Evolutionary conservation across 2,888 invertebrate genomes (phyloP).

Genomic region (Netelia fuscicornis): DNA sequence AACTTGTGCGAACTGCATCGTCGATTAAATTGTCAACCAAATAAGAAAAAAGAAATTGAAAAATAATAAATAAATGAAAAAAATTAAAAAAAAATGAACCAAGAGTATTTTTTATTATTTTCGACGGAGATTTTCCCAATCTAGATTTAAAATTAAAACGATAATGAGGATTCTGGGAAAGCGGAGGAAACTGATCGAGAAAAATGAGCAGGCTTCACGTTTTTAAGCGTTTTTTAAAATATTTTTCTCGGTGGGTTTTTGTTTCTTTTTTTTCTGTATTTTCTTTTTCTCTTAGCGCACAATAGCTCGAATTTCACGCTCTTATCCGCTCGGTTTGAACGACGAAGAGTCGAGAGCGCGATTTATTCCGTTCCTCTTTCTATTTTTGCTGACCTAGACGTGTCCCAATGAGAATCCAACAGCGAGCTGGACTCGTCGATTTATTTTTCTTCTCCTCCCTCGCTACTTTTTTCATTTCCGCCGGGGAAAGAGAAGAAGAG

Average conservation of each 20-base stretch:
- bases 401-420: neutral
- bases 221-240: neutral
- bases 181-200: no score
- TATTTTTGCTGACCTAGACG: slow-evolving; percentile 23
- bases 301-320: slow-evolving; percentile 38
- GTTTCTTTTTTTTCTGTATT: neutral
- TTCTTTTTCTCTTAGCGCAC: neutral
- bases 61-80: slow-evolving; percentile 8
- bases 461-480: neutral
- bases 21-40: slow-evolving; percentile 63
- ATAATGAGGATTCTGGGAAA: neutral
- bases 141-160: neutral
- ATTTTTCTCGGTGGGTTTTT: neutral
- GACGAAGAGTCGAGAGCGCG: neutral
- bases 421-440: neutral
- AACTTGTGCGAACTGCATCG: slow-evolving; percentile 65
- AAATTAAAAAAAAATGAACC: neutral
- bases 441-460: neutral
- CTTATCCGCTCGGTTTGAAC: neutral
- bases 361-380: slow-evolving; percentile 17
- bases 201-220: no score
- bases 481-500: neutral
- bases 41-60: slow-evolving; percentile 29
- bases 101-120: neutral
- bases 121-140: neutral